phyloP scores from a whole-genome alignment of 2,797 vertebrate genomes.

The Falco cherrug region DNA sequence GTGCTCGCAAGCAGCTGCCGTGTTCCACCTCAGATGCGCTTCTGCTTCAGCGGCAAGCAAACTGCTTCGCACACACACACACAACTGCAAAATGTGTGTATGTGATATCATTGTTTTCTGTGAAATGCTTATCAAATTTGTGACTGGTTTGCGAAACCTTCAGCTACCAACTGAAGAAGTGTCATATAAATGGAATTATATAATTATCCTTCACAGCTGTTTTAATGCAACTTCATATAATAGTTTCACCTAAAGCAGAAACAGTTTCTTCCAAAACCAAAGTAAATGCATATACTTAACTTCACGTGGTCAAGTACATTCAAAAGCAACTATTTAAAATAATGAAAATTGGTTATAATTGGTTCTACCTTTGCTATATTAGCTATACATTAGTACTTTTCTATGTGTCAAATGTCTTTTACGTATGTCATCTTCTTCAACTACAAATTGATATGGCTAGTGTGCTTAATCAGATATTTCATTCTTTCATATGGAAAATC shows the following conservation, averaged over 20 bases:
- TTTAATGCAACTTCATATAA: conserved; percentile 6
- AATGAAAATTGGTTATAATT: conserved; percentile 3
- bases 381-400: neutral
- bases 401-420: neutral
- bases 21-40: conserved; percentile 21
- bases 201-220: conserved; percentile 42
- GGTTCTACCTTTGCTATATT: neutral
- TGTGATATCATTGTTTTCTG: neutral
- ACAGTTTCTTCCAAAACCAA: conserved; percentile 37
- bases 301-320: neutral
- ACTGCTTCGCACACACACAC: neutral
- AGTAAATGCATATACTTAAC: neutral
- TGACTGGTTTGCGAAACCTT: conserved; percentile 35
- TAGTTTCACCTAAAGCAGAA: conserved; percentile 3
- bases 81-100: neutral
- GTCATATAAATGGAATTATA: conserved; percentile 23
- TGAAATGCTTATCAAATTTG: neutral
- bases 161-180: conserved; percentile 14
- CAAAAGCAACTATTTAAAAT: conserved; percentile 12
- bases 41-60: neutral
- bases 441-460: neutral
- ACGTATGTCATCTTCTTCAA: neutral
- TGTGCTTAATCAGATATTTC: neutral
- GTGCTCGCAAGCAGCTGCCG: neutral
- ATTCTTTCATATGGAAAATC: neutral